Evolutionary conservation across 1,140 invertebrate genomes (phyloP).

Genomic region (Meloidogyne hapla): DNA sequence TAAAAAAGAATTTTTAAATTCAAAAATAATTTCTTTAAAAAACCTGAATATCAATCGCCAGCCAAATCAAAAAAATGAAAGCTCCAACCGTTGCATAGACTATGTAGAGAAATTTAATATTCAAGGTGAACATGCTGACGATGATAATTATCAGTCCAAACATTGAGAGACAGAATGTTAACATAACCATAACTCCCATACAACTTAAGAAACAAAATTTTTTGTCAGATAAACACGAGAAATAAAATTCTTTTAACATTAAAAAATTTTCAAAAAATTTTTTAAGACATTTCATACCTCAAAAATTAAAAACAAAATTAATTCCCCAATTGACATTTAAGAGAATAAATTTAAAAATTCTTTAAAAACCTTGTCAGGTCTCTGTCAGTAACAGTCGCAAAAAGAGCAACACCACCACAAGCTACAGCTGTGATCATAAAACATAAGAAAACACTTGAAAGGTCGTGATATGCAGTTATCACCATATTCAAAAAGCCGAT

Average conservation of each 20-base stretch:
- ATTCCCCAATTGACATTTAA: too few species aligned
- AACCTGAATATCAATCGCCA: slow-evolving; percentile 72
- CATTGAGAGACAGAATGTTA: slow-evolving; percentile 59
- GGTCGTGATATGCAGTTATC: slow-evolving; percentile 19
- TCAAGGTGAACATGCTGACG: slow-evolving; percentile 30
- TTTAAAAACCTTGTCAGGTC: slow-evolving; percentile 48
- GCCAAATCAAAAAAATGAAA: slow-evolving; percentile 66
- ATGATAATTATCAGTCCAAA: slow-evolving; percentile 51
- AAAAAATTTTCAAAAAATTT: too few species aligned
- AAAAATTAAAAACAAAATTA: too few species aligned
- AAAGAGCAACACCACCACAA: slow-evolving; percentile 55
- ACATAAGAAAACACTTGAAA: slow-evolving; percentile 47
- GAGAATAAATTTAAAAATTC: background rate
- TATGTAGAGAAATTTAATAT: slow-evolving; percentile 45
- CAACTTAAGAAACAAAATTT: slow-evolving; percentile 33
- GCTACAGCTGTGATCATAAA: slow-evolving; percentile 57
- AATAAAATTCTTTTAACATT: too few species aligned
- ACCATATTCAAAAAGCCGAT: slow-evolving; percentile 44
- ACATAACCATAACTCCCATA: slow-evolving; percentile 58
- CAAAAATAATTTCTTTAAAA: slow-evolving; percentile 7
- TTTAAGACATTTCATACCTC: too few species aligned
- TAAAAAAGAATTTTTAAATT: background rate
- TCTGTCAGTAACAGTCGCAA: slow-evolving; percentile 55
- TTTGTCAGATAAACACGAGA: too few species aligned
- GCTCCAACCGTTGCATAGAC: slow-evolving; percentile 57